phyloP scores from a whole-genome alignment of 2,888 invertebrate species.

The Microctonus brassicae region DNA sequence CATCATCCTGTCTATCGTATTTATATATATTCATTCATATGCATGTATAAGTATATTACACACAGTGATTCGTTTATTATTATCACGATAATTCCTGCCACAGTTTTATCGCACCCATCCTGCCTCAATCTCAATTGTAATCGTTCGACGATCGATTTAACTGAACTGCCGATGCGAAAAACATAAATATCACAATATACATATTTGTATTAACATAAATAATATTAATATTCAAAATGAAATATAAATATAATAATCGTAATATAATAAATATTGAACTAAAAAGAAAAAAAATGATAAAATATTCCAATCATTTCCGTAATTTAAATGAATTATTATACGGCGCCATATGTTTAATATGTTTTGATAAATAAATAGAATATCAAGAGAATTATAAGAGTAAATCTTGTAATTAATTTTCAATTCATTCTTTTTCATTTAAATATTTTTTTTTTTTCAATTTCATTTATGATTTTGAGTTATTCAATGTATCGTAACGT shows the following conservation, averaged over 20 bases:
- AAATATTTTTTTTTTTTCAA: too few species aligned
- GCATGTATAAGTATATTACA: neutral
- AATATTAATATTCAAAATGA: neutral
- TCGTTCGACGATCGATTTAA: constrained; percentile 37
- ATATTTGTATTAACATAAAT: neutral
- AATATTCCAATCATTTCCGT: neutral
- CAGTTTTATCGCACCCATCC: constrained; percentile 40
- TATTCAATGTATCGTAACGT: constrained; percentile 12
- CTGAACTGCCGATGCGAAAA: constrained; percentile 43
- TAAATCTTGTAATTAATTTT: neutral
- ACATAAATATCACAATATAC: constrained; percentile 36
- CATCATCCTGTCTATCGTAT: constrained; percentile 55
- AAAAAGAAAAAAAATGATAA: neutral
- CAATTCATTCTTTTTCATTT: neutral
- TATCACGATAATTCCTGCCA: constrained; percentile 1
- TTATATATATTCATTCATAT: too few species aligned
- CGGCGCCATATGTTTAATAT: neutral
- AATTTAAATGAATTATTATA: neutral
- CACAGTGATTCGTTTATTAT: neutral
- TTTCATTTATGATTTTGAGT: constrained; percentile 34
- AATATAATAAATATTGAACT: neutral
- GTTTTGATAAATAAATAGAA: neutral
- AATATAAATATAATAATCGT: constrained; percentile 14
- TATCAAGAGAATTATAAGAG: neutral
- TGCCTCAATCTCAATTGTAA: constrained; percentile 30